A percentile compares a stretch with the other conserved stretches of the same genome.
These are phyloP conservation scores for Pristionchus entomophagus DNA, from an alignment of 2,888 invertebrate genomes.

Conservation along the genomic window DNA sequence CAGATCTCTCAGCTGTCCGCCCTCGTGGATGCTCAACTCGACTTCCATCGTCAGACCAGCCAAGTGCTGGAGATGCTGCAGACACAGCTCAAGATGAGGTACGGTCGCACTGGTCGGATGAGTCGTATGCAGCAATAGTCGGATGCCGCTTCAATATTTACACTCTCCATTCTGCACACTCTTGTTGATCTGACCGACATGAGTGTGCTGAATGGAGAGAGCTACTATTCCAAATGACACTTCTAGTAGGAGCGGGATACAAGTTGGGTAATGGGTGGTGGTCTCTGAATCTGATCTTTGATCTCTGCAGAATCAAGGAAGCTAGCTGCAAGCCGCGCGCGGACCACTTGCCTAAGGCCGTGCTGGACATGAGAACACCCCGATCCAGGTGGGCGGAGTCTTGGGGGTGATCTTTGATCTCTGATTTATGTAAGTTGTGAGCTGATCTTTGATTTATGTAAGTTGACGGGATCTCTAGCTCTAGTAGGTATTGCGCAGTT, in stretches of 20 bases:
- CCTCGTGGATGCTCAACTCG: conserved; percentile 94
- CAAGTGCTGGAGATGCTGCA: conserved; percentile 90
- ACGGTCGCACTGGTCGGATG: neutral
- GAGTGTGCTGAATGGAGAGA: too few relatives aligned
- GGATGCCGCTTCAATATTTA: too few relatives aligned
- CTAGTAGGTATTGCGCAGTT: too few relatives aligned
- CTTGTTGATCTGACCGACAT: too few relatives aligned
- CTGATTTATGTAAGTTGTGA: neutral
- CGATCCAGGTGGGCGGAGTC: conserved; percentile 71
- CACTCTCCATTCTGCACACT: too few relatives aligned
- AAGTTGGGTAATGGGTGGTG: too few relatives aligned
- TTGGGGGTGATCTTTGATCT: neutral
- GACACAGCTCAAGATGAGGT: conserved; percentile 85
- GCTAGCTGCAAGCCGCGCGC: conserved; percentile 76
- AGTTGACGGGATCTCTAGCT: too few relatives aligned
- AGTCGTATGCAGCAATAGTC: neutral
- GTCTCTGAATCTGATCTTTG: too few relatives aligned
- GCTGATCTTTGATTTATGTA: neutral
- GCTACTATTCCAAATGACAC: too few relatives aligned
- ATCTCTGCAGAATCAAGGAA: conserved; percentile 76
- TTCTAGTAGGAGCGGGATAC: too few relatives aligned
- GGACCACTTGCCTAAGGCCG: conserved; percentile 77
- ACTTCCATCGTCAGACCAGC: conserved; percentile 96
- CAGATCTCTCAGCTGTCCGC: conserved; percentile 97
- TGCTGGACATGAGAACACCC: conserved; percentile 71